These are phyloP conservation scores for Haemorhous mexicanus DNA, from an alignment of 2,113 vertebrate genomes.

Conservation along the genomic window DNA sequence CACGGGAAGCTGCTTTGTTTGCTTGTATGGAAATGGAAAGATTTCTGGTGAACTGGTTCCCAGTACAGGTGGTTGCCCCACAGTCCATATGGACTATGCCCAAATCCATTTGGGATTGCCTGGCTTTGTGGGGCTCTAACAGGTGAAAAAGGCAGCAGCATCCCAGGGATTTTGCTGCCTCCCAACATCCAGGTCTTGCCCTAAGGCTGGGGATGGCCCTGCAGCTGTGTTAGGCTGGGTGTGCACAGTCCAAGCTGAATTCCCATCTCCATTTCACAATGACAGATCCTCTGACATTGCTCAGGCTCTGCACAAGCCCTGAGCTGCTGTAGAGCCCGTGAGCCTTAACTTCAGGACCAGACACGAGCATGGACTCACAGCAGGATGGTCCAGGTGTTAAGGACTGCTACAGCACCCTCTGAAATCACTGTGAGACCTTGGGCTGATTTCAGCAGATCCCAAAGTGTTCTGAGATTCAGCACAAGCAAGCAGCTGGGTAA, in stretches of 20 bases:
- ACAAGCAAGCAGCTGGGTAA: not conserved
- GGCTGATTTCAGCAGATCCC: not conserved
- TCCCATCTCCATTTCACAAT: rapidly evolving
- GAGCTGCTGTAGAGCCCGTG: rapidly evolving
- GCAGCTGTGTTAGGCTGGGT: not conserved
- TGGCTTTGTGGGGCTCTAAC: not conserved
- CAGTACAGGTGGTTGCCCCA: not conserved
- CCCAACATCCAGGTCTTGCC: no score
- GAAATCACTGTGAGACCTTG: not conserved
- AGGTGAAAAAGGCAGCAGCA: not conserved
- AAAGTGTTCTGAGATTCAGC: not conserved
- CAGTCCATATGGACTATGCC: not conserved
- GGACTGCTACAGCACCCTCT: not conserved
- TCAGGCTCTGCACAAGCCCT: not conserved
- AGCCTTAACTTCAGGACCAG: not conserved
- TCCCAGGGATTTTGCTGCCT: not conserved
- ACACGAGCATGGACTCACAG: rapidly evolving
- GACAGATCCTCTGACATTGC: not conserved
- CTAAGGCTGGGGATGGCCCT: not conserved
- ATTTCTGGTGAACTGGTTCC: not conserved
- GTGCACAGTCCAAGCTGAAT: not conserved
- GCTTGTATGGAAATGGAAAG: not conserved
- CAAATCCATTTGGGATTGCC: not conserved
- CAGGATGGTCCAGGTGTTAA: not conserved
- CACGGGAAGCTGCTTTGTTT: not conserved